Evolutionary conservation across 2,113 vertebrate genomes (phyloP), one percentile per base, ranked within the genome.

Genomic region (Phodopus roborovskii): DNA sequence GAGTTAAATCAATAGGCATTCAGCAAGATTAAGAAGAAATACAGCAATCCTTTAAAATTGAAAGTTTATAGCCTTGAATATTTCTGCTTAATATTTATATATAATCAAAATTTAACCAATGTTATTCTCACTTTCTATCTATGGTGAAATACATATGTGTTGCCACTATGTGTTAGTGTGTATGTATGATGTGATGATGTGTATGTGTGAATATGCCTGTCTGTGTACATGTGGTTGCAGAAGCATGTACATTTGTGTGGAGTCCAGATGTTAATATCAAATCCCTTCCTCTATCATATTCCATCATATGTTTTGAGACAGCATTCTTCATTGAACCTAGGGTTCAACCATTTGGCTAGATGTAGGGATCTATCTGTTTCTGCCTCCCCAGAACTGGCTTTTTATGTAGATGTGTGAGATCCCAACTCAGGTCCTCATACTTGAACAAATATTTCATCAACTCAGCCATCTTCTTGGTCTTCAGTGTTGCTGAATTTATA

Each of bases 1-100:
- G 28, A 90, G 42, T 81, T 94, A 96, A 91, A 71, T 88, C 36
- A 91, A 89, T 26, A 96, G 60, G 62, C 33, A 88, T 71, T 93
- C 60, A 93, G 16, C 30, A 92, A 90, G 9, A 73, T 26, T 79
- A 85, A 75, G 50, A 94, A 60, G 89, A 92, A 94, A 64, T 89
- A 62, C 7, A 91, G 53, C 6, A 84, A 68, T 91, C 1, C 9
- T 92, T 92, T 58, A 81, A 94, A 74, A 97, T 91, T 70, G 94
- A 92, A 92, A n/a, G 33, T 26, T 87, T 75, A 84, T 4, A 85
- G 6, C 19, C 89, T 53, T 92, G 28, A 93, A 28, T 66, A 2
- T 36, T 53, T 94, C 39, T 53, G 88, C 5, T 86, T 71, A 88
- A 78, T 58, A 83, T 45, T 84, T 74, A 89, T 8, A 1, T 89